Percentiles rank a stretch among this genome's conserved stretches.
These are phyloP conservation scores for Spinus pinus DNA, from an alignment of 2,797 vertebrate species.

Conservation along the genomic window DNA sequence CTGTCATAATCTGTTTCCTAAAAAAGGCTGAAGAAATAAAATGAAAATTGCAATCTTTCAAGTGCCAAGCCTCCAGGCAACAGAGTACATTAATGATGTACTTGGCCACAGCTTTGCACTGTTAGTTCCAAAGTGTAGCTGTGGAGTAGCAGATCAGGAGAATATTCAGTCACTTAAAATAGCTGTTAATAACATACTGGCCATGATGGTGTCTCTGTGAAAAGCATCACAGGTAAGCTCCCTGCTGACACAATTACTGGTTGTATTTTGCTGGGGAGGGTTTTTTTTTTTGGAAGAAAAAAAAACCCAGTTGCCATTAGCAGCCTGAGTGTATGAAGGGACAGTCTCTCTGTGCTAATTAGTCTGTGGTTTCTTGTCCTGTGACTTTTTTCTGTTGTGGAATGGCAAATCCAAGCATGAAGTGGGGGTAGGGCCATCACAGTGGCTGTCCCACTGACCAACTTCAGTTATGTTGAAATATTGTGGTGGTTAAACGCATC, in stretches of 20 bases:
- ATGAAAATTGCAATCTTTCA: neutral
- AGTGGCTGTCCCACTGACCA: neutral
- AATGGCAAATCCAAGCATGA: neutral
- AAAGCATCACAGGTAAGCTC: neutral
- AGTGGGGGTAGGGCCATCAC: neutral
- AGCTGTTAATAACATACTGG: neutral
- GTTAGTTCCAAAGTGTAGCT: neutral
- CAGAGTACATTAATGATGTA: neutral
- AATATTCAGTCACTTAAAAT: conserved; percentile 1
- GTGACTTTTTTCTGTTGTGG: neutral
- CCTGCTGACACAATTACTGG: neutral
- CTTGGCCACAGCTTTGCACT: neutral
- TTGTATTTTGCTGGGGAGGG: neutral
- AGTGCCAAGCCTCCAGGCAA: conserved; percentile 1
- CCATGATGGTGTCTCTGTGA: neutral
- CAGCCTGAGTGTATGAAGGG: neutral
- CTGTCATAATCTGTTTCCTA: neutral
- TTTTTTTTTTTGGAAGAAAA: neutral
- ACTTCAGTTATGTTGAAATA: neutral
- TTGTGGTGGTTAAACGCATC: neutral
- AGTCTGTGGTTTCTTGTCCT: neutral
- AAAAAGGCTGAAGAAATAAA: neutral
- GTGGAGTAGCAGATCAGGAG: neutral
- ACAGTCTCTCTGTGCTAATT: neutral
- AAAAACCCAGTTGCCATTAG: accelerated